Evolutionary conservation across 2,113 vertebrate species (phyloP), one percentile per base, ranked within the genome.

Genomic region (Atherinomorus stipes): DNA sequence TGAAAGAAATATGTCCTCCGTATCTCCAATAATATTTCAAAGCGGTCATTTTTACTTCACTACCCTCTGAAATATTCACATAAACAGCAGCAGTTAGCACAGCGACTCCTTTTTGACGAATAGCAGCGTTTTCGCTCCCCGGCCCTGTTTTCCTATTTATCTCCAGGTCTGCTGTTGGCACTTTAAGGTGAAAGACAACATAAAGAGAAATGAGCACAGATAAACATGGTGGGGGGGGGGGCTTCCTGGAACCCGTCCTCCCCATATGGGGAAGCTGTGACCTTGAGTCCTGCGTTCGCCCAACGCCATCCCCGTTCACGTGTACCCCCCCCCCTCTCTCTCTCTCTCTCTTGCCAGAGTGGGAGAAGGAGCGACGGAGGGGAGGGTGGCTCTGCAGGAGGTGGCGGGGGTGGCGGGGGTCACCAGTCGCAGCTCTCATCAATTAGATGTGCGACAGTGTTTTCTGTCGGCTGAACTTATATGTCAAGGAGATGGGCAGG

Each of bases 401-500:
- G 45, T 56, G 42, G 76, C 37, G 58, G 74, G 74, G 76, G 76
- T 71, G 80, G 74, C 81, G 92, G 90, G 83, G 92, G 90, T 92
- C 69, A 53, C 87, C 71, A 87, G 83, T 84, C 90, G 69, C 61
- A 19, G 64, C 90, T 60, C 88, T 93, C 93, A 94, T 95, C 93
- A 93, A 76, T 96, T 94, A 93, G 93, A 93, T 91, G 92, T 72
- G 89, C 89, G 89, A 91, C 92, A 85, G 89, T 93, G 88, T 94
- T 94, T 94, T 82, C 89, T 77, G 81, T 89, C 85, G 90, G 88
- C 91, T 92, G 93, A 93, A 90, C 94, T 94, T 59, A 85, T 90
- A 85, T 94, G 94, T 95, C 95, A 94, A 91, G 93, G 94, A 95
- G 94, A 95, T 93, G 93, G 93, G 93, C 94, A 93, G 91, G 92